Conservation (phyloP, 2,888 invertebrate species). For the Acleris emargana region DNA sequence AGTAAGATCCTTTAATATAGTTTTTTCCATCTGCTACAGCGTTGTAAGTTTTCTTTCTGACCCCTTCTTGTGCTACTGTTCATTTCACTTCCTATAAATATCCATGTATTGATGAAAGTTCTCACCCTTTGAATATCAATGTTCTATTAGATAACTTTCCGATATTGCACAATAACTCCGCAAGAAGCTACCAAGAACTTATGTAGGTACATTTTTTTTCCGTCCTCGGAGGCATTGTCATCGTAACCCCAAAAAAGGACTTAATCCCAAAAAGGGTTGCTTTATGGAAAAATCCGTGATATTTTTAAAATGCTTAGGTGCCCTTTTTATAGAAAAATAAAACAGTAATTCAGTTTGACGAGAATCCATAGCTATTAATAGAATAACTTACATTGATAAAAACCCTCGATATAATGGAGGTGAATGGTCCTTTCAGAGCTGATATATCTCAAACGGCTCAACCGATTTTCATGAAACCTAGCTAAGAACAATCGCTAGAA, state of each 20-base stretch:
- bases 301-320: slow-evolving; percentile 27
- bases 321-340: slow-evolving; percentile 21
- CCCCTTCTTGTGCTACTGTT: no score
- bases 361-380: slow-evolving; percentile 5
- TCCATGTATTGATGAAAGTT: no score
- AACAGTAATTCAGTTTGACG: slow-evolving; percentile 18
- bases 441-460: no score
- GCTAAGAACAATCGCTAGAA: no score
- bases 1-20: no score
- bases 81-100: no score
- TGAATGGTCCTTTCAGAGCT: no score
- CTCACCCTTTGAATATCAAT: not conserved
- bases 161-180: slow-evolving; percentile 18
- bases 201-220: slow-evolving; percentile 27
- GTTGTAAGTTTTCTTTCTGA: no score
- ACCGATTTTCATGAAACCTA: no score
- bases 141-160: not conserved
- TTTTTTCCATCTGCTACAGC: no score
- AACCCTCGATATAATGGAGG: no score
- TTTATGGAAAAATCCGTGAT: slow-evolving; percentile 22
- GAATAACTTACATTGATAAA: no score
- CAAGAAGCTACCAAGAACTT: slow-evolving; percentile 33
- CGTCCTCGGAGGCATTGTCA: slow-evolving; percentile 32
- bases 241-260: slow-evolving; percentile 45
- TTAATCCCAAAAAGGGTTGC: slow-evolving; percentile 64